Evolutionary conservation across 92 coral and sea anemone species (phyloP), one percentile per base, ranked within the genome.

Genomic region (Palythoa grandis): DNA sequence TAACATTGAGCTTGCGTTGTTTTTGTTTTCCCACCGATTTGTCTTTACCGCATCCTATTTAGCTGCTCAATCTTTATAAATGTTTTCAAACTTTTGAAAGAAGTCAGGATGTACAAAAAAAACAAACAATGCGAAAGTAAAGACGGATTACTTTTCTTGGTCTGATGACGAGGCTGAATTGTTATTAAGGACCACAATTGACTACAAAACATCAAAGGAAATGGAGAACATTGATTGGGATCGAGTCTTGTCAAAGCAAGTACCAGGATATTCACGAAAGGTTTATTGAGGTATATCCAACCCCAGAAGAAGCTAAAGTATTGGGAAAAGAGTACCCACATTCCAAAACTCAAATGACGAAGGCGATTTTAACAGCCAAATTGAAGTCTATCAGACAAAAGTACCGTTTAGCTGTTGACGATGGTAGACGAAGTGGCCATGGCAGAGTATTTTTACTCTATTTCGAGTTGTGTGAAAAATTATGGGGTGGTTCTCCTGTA

Each of bases 241-340:
- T n/a, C n/a, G 91, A 82, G 76, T 82, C 83, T 29, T 83, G 82
- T 75, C 82, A 88, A 82, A 88, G 75, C 63, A 80, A 88, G 70
- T 89, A 89, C 68, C 73, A 52, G 22, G 88, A 76, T 63, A 84
- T 88, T 23, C 87, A 80, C 67, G 87, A 80, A 52, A 87, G 70
- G 37, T 66, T 66, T 66, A 66, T 66, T 66, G 71, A 66, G 29
- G 38, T 66, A 13, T 69, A 69, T 25, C 48, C 74, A 15, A 23
- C 43, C 74, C 47, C 74, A 23, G 74, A 69, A 25, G 90, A 82
- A 70, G 90, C 90, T 24, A 39, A 57, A 38, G 53, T 60, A 87
- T 70, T 84, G n/a, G 92, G 82, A 15, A 78, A 77, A 60, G 86
- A 89, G 52, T 85, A 84, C 68, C 86, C 88, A 14, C 92, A 84